These are phyloP conservation scores for Thalassophryne amazonica DNA, from an alignment of 2,797 vertebrate genomes.

Conservation along the genomic window DNA sequence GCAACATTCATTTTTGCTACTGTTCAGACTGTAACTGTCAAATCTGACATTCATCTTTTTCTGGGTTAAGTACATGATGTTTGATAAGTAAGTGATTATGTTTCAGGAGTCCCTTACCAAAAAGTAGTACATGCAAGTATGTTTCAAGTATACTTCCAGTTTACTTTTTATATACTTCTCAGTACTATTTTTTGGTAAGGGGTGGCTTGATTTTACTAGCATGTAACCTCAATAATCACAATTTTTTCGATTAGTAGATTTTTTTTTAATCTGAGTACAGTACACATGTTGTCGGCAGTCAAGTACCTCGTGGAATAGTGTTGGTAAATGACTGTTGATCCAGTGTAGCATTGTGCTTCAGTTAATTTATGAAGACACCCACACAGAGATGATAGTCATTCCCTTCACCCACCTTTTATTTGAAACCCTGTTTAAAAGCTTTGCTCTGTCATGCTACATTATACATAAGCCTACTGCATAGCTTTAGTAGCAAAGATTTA, in stretches of 20 bases:
- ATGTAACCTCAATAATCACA: constrained; percentile 42
- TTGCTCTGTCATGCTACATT: constrained; percentile 71
- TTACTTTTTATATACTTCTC: no score
- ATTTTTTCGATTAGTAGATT: constrained; percentile 45
- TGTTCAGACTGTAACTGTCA: constrained; percentile 64
- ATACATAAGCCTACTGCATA: constrained; percentile 72
- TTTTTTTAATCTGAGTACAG: constrained; percentile 27
- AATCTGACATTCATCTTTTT: constrained; percentile 62
- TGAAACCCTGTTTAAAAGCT: constrained; percentile 71
- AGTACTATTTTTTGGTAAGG: no score
- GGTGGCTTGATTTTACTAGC: constrained; percentile 55
- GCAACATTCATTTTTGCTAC: constrained; percentile 48
- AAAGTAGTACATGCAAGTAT: no score
- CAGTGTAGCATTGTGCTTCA: constrained; percentile 63
- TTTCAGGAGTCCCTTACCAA: constrained; percentile 56
- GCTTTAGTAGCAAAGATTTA: constrained; percentile 65
- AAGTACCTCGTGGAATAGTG: constrained; percentile 69
- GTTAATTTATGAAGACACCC: constrained; percentile 80
- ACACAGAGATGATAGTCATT: constrained; percentile 75
- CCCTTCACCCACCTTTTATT: constrained; percentile 77
- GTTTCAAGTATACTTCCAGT: no score
- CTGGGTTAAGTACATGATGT: constrained; percentile 67
- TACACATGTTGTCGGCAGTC: constrained; percentile 48
- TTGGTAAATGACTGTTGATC: constrained; percentile 75
- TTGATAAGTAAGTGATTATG: constrained; percentile 68